These are phyloP conservation scores for Sisyra nigra DNA, from an alignment of 2,888 invertebrate genomes.

Conservation along the genomic window DNA sequence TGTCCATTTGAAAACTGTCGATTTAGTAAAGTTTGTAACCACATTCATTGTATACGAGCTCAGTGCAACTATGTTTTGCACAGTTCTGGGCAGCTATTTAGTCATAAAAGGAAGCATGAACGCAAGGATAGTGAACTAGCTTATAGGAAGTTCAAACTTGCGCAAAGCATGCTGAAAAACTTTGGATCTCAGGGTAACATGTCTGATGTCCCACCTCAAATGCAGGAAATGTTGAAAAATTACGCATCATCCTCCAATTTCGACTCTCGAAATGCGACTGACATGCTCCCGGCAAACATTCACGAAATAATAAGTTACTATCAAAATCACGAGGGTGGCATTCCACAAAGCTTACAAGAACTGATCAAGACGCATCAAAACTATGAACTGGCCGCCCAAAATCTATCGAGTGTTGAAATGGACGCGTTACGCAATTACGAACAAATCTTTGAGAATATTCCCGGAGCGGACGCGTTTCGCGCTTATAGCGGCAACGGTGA, in stretches of 20 bases:
- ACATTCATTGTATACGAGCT: slow-evolving; percentile 93
- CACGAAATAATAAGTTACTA: slow-evolving; percentile 5
- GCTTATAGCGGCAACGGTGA: not conserved
- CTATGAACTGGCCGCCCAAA: slow-evolving; percentile 2
- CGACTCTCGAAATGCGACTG: not conserved
- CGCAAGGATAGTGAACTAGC: slow-evolving; percentile 82
- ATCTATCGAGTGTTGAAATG: not conserved
- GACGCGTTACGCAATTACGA: slow-evolving; percentile 1
- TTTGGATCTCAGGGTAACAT: slow-evolving; percentile 17
- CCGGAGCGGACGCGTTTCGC: not conserved
- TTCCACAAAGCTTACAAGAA: slow-evolving; percentile 2
- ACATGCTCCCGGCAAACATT: slow-evolving; percentile 4
- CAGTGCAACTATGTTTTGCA: slow-evolving; percentile 93
- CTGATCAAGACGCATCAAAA: slow-evolving; percentile 2
- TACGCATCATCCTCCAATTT: not conserved
- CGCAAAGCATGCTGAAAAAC: slow-evolving; percentile 39
- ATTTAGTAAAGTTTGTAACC: slow-evolving; percentile 90
- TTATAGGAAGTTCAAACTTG: slow-evolving; percentile 57
- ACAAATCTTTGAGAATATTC: not conserved
- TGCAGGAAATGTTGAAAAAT: slow-evolving; percentile 6
- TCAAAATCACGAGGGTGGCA: not conserved
- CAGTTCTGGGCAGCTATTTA: slow-evolving; percentile 90
- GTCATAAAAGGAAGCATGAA: slow-evolving; percentile 95
- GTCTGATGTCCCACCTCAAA: slow-evolving; percentile 3
- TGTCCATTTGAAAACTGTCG: slow-evolving; percentile 86